phyloP scores from a whole-genome alignment of 2,113 vertebrate species.

The Monopterus albus region DNA sequence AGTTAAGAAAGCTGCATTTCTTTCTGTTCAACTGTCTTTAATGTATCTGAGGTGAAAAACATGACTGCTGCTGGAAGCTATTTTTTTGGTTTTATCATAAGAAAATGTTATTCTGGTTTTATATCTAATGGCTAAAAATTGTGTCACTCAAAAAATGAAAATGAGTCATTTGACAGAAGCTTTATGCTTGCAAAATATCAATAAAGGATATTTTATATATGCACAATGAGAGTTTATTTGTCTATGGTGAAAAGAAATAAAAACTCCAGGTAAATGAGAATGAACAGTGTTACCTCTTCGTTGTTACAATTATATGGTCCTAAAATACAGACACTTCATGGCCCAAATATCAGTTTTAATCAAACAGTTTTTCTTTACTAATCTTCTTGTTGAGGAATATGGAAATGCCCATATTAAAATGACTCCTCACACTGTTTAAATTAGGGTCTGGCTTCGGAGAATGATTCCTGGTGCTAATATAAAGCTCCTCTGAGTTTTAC shows the following conservation, averaged over 20 bases:
- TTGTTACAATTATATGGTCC: not conserved
- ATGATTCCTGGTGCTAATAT: constrained; percentile 9
- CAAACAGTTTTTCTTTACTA: not conserved
- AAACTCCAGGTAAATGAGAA: too few species aligned
- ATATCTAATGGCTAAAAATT: constrained; percentile 37
- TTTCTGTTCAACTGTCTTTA: constrained; percentile 60
- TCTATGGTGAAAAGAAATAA: not conserved
- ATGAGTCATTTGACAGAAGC: constrained; percentile 36
- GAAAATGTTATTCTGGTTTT: constrained; percentile 46
- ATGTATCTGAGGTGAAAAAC: constrained; percentile 57
- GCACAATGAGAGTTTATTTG: constrained; percentile 23
- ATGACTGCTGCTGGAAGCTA: constrained; percentile 68
- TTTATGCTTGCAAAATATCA: constrained; percentile 79
- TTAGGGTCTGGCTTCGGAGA: not conserved
- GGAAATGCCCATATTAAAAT: not conserved
- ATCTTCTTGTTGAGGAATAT: not conserved
- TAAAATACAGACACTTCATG: not conserved
- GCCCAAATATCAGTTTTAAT: not conserved
- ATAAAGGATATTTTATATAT: constrained; percentile 84
- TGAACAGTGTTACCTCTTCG: too few species aligned
- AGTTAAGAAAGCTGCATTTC: constrained; percentile 60
- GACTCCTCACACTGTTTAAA: not conserved
- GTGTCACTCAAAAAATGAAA: constrained; percentile 21
- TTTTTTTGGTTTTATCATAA: constrained; percentile 46
- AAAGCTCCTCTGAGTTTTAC: constrained; percentile 26